phyloP scores from a whole-genome alignment of 2,888 invertebrate genomes.

The Euplagia quadripunctaria region DNA sequence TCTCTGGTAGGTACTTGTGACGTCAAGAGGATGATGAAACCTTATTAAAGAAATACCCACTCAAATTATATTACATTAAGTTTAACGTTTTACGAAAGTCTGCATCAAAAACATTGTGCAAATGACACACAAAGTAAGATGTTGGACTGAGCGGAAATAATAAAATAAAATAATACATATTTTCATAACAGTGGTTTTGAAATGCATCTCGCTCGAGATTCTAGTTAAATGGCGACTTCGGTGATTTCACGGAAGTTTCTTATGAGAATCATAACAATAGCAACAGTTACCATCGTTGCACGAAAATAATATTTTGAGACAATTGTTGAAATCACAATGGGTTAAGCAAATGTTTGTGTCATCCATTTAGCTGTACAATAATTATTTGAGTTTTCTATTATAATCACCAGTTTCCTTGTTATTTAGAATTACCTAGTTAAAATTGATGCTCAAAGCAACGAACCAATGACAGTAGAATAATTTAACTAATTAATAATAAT shows the following conservation, averaged over 20 bases:
- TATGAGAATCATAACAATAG: conserved; percentile 74
- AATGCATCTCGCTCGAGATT: conserved; percentile 57
- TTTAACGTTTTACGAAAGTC: conserved; percentile 1
- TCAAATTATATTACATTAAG: background rate
- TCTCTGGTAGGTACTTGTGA: too few species aligned
- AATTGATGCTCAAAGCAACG: background rate
- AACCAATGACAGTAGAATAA: background rate
- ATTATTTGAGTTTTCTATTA: background rate
- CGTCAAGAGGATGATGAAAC: background rate
- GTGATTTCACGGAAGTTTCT: conserved; percentile 73
- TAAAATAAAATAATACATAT: conserved; percentile 20
- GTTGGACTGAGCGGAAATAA: conserved; percentile 1
- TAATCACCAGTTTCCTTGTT: background rate
- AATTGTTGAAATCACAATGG: conserved; percentile 52
- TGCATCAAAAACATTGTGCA: background rate
- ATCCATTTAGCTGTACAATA: conserved; percentile 4
- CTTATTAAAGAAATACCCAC: background rate
- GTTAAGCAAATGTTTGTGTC: conserved; percentile 31
- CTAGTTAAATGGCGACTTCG: conserved; percentile 45
- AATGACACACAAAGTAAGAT: background rate
- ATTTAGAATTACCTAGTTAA: background rate
- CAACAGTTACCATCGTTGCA: conserved; percentile 57
- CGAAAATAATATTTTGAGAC: conserved; percentile 58
- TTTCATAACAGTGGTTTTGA: conserved; percentile 38
- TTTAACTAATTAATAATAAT: too few species aligned